Evolutionary conservation across 2,888 invertebrate genomes (phyloP).

Genomic region (Drosophila anomalata): DNA sequence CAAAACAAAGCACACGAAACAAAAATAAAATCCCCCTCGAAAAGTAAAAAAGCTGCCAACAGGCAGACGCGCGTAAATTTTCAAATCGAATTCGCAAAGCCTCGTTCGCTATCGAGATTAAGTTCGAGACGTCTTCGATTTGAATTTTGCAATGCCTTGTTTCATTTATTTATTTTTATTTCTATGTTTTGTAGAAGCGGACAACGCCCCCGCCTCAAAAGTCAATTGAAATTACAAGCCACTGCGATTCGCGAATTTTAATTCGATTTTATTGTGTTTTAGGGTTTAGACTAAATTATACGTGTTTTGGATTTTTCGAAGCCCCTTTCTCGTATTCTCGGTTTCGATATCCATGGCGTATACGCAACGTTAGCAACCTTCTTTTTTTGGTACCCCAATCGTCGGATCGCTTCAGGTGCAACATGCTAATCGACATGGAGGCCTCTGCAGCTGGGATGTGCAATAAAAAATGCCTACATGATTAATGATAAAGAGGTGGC

Average conservation of each 20-base stretch:
- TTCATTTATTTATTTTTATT: not conserved
- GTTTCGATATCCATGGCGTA: constrained; percentile 21
- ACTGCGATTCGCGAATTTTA: constrained; percentile 10
- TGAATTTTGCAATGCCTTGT: constrained; percentile 16
- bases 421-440: constrained; percentile 28
- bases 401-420: constrained; percentile 26
- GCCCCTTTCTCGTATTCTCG: not conserved
- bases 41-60: constrained; percentile 23
- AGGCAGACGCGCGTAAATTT: constrained; percentile 60
- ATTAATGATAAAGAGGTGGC: constrained; percentile 38
- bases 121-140: constrained; percentile 16
- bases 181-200: not conserved
- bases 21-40: constrained; percentile 25
- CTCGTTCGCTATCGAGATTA: constrained; percentile 20
- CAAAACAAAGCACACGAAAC: constrained; percentile 26
- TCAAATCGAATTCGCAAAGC: constrained; percentile 48
- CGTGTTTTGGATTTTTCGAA: not conserved
- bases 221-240: not conserved
- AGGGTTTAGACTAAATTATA: not conserved
- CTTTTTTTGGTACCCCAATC: not conserved
- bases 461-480: constrained; percentile 16
- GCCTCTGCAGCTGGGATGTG: constrained; percentile 17
- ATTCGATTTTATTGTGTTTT: not conserved
- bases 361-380: constrained; percentile 38
- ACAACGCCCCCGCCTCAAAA: constrained; percentile 16